A percentile compares a stretch with the other conserved stretches of the same genome.
phyloP scores from a whole-genome alignment of 2,888 invertebrate genomes.

The Mesorhabditis belari region DNA sequence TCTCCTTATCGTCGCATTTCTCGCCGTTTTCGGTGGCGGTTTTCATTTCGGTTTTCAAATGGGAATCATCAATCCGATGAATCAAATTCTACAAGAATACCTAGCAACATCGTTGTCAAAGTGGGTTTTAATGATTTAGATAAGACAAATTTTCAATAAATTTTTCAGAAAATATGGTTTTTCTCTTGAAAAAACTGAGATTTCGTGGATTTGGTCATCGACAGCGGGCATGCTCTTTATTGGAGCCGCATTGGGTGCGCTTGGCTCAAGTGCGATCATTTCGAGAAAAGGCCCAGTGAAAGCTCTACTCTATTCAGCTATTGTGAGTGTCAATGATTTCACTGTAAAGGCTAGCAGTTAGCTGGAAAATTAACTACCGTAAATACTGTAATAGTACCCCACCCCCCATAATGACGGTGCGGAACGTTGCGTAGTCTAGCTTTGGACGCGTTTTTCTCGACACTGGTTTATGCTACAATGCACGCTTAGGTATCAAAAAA shows the following conservation, averaged over 20 bases:
- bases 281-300: constrained; percentile 13
- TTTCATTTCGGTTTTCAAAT: constrained; percentile 47
- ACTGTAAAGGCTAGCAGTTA: background rate
- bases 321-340: constrained; percentile 8
- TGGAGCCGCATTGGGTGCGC: constrained; percentile 35
- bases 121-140: constrained; percentile 2
- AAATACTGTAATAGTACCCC: no score
- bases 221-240: constrained; percentile 40
- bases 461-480: no score
- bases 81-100: constrained; percentile 36
- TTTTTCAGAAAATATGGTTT: constrained; percentile 13
- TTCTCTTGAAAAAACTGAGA: constrained; percentile 1
- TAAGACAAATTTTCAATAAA: background rate
- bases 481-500: no score
- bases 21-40: constrained; percentile 31
- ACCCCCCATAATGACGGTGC: no score
- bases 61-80: constrained; percentile 41
- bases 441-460: no score
- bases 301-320: constrained; percentile 19
- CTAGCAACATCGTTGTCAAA: constrained; percentile 15
- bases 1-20: constrained; percentile 6
- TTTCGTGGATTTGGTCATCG: constrained; percentile 30
- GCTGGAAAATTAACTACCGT: background rate
- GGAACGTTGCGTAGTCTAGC: no score
- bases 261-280: constrained; percentile 6